Conservation (phyloP, 2,888 invertebrate genomes). For the Himalopsyche kuldschensis region DNA sequence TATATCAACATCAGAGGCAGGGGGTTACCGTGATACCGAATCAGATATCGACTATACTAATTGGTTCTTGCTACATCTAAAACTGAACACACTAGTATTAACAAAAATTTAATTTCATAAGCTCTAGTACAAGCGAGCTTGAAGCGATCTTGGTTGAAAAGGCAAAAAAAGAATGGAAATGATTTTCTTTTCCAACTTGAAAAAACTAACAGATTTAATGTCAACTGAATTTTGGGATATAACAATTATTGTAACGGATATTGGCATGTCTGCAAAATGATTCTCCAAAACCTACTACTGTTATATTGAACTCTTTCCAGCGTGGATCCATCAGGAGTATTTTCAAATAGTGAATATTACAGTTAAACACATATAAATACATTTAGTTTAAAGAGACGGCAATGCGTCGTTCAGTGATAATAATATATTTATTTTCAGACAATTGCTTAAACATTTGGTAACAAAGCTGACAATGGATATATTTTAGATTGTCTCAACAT, state of each 20-base stretch:
- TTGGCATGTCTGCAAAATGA: background rate
- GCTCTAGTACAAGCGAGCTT: background rate
- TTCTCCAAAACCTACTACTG: background rate
- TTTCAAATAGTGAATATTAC: background rate
- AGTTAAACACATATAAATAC: slow-evolving; percentile 20
- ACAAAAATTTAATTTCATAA: background rate
- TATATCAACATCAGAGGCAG: background rate
- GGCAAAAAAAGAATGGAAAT: background rate
- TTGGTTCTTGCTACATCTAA: slow-evolving; percentile 1
- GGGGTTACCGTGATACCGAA: background rate
- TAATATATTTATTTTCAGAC: slow-evolving; percentile 1
- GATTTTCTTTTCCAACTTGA: background rate
- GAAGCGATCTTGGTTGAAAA: background rate
- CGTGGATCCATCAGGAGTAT: background rate
- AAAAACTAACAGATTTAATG: background rate
- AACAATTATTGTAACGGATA: background rate
- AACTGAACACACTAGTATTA: background rate
- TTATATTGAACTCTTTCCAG: background rate
- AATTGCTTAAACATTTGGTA: slow-evolving; percentile 1
- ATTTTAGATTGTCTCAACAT: background rate
- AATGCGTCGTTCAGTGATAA: slow-evolving; percentile 1
- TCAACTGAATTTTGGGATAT: background rate
- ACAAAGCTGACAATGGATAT: background rate
- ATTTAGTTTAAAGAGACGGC: slow-evolving; percentile 6
- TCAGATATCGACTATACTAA: background rate